A percentile compares a stretch with the other conserved stretches of the same genome.
Evolutionary conservation across 2,797 vertebrate species (phyloP).

Genomic region (Tinamus major): DNA sequence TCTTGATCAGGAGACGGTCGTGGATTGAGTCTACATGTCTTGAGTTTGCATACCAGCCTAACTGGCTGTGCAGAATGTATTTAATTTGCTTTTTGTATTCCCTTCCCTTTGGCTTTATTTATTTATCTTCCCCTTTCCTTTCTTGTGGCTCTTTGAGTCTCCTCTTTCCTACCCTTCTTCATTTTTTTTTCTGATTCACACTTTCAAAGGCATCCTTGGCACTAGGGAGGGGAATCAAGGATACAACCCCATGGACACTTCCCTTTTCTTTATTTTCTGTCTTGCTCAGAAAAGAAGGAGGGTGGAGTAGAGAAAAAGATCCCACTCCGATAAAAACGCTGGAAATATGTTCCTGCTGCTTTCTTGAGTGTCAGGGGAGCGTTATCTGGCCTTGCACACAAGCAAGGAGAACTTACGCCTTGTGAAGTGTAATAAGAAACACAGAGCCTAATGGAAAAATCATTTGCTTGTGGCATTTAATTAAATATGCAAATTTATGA

Average conservation of each 20-base stretch:
- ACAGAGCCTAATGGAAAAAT: constrained; percentile 64
- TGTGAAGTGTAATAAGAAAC: constrained; percentile 49
- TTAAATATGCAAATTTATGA: constrained; percentile 79
- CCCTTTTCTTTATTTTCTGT: background rate
- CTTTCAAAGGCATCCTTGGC: constrained; percentile 4
- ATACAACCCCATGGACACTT: background rate
- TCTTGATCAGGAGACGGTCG: background rate
- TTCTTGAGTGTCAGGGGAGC: constrained; percentile 40
- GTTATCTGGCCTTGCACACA: constrained; percentile 71
- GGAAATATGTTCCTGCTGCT: constrained; percentile 34
- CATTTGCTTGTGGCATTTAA: constrained; percentile 75
- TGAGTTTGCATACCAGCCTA: background rate
- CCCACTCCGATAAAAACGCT: rapidly evolving
- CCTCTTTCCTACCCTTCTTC: background rate
- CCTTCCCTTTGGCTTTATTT: background rate
- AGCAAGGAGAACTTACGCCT: constrained; percentile 44
- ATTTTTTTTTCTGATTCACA: background rate
- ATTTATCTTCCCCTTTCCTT: background rate
- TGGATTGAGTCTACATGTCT: background rate
- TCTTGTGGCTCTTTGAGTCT: background rate
- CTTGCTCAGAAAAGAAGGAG: background rate
- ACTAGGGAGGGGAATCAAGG: background rate
- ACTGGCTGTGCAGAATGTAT: background rate
- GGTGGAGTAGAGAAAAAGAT: background rate
- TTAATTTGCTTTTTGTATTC: background rate